Percentiles rank a stretch among this genome's conserved stretches.
Evolutionary conservation across 2,113 vertebrate species (phyloP).

Genomic region (Neogobius melanostomus): DNA sequence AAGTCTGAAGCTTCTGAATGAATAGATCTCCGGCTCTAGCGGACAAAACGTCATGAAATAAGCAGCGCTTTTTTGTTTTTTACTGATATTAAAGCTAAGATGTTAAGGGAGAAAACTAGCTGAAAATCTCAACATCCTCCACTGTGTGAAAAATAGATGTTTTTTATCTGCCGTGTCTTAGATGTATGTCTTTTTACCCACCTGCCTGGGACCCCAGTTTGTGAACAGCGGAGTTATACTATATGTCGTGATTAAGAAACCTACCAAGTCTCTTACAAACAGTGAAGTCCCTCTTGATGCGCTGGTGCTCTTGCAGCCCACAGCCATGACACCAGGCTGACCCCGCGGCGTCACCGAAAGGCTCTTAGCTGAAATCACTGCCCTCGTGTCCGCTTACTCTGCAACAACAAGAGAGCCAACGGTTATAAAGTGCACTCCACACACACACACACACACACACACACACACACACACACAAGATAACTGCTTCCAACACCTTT

Average conservation of each 20-base stretch:
- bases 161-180: no score
- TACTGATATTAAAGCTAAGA: no score
- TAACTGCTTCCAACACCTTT: conserved; percentile 64
- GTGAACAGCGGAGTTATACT: no score
- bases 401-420: conserved; percentile 25
- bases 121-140: no score
- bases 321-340: conserved; percentile 28
- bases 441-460: conserved; percentile 22
- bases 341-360: conserved; percentile 23
- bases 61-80: no score
- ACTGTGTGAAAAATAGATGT: no score
- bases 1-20: no score
- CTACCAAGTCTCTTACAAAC: conserved; percentile 29
- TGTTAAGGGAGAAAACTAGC: no score
- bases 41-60: no score
- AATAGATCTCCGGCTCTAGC: no score
- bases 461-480: conserved; percentile 26
- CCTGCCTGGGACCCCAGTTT: no score
- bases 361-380: conserved; percentile 39
- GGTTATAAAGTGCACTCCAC: conserved; percentile 43
- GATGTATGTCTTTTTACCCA: no score
- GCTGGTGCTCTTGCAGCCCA: conserved; percentile 1
- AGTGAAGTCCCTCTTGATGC: conserved; percentile 17
- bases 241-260: conserved; percentile 43
- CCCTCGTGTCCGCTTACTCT: conserved; percentile 32